Conservation (phyloP, 2,888 invertebrate genomes). For the Rhyacophila evoluta region DNA sequence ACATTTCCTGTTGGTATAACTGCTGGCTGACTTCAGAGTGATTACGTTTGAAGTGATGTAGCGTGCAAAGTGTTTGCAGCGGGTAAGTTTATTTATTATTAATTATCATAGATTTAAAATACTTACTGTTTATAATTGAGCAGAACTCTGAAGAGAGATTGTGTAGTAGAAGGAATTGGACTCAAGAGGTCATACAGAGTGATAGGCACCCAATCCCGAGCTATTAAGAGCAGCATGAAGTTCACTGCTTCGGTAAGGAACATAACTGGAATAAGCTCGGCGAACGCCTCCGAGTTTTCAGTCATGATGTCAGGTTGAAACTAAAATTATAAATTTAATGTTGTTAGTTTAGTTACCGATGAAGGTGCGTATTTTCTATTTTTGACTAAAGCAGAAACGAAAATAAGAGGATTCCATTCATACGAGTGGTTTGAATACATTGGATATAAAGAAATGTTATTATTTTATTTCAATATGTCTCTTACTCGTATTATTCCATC, state of each 20-base stretch:
- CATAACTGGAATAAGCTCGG: constrained; percentile 28
- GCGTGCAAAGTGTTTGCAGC: too few species aligned
- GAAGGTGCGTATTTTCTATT: too few species aligned
- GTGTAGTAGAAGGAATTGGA: constrained; percentile 25
- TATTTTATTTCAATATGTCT: background rate
- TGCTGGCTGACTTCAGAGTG: too few species aligned
- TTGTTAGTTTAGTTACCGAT: background rate
- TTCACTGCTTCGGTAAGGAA: constrained; percentile 40
- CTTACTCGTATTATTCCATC: constrained; percentile 44
- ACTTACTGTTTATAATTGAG: background rate
- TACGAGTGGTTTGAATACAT: too few species aligned
- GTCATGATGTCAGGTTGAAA: background rate
- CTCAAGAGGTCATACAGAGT: constrained; percentile 32
- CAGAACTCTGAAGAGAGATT: background rate
- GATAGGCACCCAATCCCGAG: constrained; percentile 26
- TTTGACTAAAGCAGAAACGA: too few species aligned
- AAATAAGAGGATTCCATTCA: background rate
- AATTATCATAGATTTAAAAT: background rate
- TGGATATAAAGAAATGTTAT: background rate
- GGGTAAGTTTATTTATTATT: too few species aligned
- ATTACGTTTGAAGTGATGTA: too few species aligned
- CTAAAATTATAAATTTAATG: background rate
- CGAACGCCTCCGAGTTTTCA: constrained; percentile 21
- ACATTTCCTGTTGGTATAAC: too few species aligned
- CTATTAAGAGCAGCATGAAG: background rate